Evolutionary conservation across 2,888 invertebrate genomes (phyloP), one percentile per base, ranked within the genome.

Genomic region (Noctuana brunneofusca): DNA sequence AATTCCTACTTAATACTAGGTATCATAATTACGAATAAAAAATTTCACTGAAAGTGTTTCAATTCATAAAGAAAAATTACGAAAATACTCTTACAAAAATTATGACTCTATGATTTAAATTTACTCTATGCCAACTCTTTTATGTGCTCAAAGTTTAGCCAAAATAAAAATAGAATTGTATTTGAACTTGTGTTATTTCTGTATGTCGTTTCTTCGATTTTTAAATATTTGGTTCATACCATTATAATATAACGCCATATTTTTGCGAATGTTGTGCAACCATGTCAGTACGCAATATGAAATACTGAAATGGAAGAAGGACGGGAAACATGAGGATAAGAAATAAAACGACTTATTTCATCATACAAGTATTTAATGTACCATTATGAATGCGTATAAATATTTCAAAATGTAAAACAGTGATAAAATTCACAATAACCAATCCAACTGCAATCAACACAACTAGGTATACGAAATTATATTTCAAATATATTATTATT

Each of bases 391-490:
- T 92, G 89, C 85, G 87, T 92, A 92, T 92, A 92, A 91, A 92
- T 92, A 92, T 92, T 92, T 92, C 84, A 90, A 92, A 92, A 88
- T 89, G 86, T 90, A 92, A 92, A 92, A 92, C 92, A 92, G 91
- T 92, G 88, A 92, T 92, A 92, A 90, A 92, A 92, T 92, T 89
- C 88, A 89, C 87, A 88, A 79, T 81, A 90, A 89, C 87, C 86
- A 86, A 90, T 89, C 86, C 76, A 87, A 89, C 82, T 86, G 86
- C 80, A 82, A 83, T 73, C 73, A 88, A 90, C 80, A 78, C 73
- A 88, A 87, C 80, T 83, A 77, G 79, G 70, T 79, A 77, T 78
- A 77, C 74, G 76, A 88, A 90, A 88, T 84, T 78, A 87, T 82
- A 83, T 82, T 85, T 83, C 79, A 78, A 80, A 70, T 69, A 71